Percentiles rank a stretch among this genome's conserved stretches.
Evolutionary conservation across 2,888 invertebrate species (phyloP).

Genomic region (Glomeris marginata): DNA sequence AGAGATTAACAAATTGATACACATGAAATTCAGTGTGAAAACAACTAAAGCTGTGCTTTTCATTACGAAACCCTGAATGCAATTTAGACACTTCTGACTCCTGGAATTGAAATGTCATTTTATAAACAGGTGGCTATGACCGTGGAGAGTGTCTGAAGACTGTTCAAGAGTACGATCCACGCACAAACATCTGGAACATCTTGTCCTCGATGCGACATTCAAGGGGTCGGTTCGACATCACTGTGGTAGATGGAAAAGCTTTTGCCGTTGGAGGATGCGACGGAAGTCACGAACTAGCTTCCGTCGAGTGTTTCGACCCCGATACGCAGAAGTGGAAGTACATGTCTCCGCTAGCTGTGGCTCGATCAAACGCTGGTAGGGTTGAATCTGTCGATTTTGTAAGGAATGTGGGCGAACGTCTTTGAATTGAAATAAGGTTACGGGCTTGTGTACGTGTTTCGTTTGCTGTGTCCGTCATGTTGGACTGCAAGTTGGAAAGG

Average conservation of each 20-base stretch:
- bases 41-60: too few relatives aligned
- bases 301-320: constrained; percentile 47
- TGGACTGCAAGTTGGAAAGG: not conserved
- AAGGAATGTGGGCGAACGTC: not conserved
- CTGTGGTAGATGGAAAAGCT: constrained; percentile 48
- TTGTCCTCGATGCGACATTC: constrained; percentile 55
- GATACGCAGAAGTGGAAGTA: constrained; percentile 35
- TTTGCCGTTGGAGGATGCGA: constrained; percentile 70
- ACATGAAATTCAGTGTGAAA: not conserved
- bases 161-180: constrained; percentile 58
- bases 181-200: constrained; percentile 49
- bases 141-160: constrained; percentile 62
- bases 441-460: not conserved
- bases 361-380: constrained; percentile 49
- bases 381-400: not conserved
- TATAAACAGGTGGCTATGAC: constrained; percentile 55
- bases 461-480: not conserved
- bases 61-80: not conserved
- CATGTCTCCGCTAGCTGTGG: constrained; percentile 41
- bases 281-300: constrained; percentile 62
- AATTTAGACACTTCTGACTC: constrained; percentile 3
- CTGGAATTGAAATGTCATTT: not conserved
- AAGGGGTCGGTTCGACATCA: constrained; percentile 63
- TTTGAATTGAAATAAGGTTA: not conserved
- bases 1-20: not conserved